A percentile compares a stretch with the other conserved stretches of the same genome.
Evolutionary conservation across 2,113 vertebrate genomes (phyloP).

Genomic region (Dipodomys merriami): DNA sequence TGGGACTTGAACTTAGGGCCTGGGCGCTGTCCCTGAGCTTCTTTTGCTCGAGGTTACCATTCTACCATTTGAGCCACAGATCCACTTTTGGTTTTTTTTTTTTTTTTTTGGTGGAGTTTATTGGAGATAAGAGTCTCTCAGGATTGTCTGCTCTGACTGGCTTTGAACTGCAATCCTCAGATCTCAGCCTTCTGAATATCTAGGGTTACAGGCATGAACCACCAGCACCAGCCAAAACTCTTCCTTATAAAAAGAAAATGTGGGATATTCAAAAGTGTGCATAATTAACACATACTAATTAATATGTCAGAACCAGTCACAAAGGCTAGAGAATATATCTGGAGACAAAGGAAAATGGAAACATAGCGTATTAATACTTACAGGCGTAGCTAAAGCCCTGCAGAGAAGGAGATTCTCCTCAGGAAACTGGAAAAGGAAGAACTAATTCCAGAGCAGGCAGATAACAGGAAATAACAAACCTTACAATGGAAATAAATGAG

Average conservation of each 20-base stretch:
- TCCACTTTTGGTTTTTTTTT: no score
- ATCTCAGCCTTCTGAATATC: no score
- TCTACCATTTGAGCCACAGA: no score
- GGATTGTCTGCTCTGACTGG: no score
- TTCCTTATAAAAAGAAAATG: not conserved
- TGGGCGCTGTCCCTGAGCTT: no score
- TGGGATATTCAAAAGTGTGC: not conserved
- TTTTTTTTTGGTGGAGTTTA: no score
- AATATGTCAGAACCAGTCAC: not conserved
- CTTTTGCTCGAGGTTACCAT: no score
- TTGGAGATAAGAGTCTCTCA: no score
- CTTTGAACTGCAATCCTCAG: no score
- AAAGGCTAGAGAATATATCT: not conserved
- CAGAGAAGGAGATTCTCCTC: not conserved
- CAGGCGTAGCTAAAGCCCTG: not conserved
- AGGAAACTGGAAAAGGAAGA: not conserved
- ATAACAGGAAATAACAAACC: conserved; percentile 7
- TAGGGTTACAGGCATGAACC: no score
- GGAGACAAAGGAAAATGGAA: not conserved
- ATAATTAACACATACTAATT: not conserved
- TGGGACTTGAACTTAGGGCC: no score
- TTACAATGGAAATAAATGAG: not conserved
- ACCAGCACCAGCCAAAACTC: no score
- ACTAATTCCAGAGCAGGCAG: not conserved
- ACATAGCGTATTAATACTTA: not conserved